Evolutionary conservation across 2,797 vertebrate genomes (phyloP), one percentile per base, ranked within the genome.

Genomic region (Xenentodon cancila): DNA sequence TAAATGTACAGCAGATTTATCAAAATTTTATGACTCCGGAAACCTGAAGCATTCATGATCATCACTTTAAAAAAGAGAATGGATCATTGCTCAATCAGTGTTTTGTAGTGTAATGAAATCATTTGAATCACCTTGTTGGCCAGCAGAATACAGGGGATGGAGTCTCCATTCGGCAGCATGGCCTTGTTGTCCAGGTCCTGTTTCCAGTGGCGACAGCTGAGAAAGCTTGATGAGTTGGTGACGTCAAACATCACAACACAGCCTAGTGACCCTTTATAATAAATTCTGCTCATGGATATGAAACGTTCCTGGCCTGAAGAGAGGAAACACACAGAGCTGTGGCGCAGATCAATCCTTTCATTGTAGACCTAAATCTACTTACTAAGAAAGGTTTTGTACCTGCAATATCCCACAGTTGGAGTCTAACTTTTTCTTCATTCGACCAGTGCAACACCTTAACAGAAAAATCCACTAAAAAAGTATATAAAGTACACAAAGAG

Each of bases 221-320:
- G 90, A 85, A 96, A 96, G 0, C 93, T 94, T 74, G 88, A 88
- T 27, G 52, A 8, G 45, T 90, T 92, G 73, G 92, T 94, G 78
- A 96, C 92, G 17, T 97, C 95, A 13, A 96, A 97, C 92, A 97
- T 93, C 61, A 96, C 40, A 0, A 96, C 30, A 0, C 95, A 97
- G 67, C 93, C 94, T 0, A 94, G 80, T 0, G 95, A 94, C 1
- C 94, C 95, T 79, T 88, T 87, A 63, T 96, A 97, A 84, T 96
- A 96, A 0, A 96, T 82, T 42, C 95, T 90, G 3, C 94, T 96
- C 95, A 97, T 96, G 37, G 95, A 96, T 0, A 95, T 94, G 86
- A 96, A 96, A 1, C 95, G 92, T 52, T 96, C 95, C 75, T 96
- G 95, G 20, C 94, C 95, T 95, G 73, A 2, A 64, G 42, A 32